These are phyloP conservation scores for Dolomedes plantarius DNA, from an alignment of 2,888 invertebrate species.

Conservation along the genomic window DNA sequence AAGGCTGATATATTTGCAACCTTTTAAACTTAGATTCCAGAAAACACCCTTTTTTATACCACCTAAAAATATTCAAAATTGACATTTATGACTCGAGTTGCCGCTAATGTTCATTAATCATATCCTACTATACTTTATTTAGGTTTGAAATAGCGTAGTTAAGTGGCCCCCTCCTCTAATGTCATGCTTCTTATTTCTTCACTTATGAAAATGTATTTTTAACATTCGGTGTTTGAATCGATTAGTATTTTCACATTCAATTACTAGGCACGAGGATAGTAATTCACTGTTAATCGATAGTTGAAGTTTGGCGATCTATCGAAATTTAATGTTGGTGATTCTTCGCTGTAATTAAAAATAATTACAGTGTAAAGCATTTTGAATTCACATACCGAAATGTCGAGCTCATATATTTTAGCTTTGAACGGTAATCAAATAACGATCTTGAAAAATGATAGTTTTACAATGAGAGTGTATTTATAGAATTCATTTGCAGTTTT, in stretches of 20 bases:
- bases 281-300: not conserved
- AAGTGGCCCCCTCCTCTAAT: not conserved
- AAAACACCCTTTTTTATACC: no score
- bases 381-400: no score
- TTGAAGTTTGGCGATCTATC: not conserved
- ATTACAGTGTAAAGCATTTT: no score
- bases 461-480: no score
- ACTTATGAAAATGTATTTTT: conserved; percentile 33
- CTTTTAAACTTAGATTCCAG: no score
- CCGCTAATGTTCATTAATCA: not conserved
- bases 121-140: not conserved
- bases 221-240: conserved; percentile 38
- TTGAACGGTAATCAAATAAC: not conserved
- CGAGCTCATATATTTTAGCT: not conserved
- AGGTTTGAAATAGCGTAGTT: not conserved
- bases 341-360: no score
- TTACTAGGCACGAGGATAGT: conserved; percentile 37
- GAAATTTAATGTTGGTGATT: not conserved
- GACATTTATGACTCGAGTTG: no score
- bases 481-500: no score
- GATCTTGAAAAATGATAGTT: no score
- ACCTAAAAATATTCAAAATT: no score
- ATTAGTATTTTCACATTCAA: conserved; percentile 44
- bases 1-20: no score
- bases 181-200: not conserved